phyloP scores from a whole-genome alignment of 2,888 invertebrate species.

The Drosophila limbata region DNA sequence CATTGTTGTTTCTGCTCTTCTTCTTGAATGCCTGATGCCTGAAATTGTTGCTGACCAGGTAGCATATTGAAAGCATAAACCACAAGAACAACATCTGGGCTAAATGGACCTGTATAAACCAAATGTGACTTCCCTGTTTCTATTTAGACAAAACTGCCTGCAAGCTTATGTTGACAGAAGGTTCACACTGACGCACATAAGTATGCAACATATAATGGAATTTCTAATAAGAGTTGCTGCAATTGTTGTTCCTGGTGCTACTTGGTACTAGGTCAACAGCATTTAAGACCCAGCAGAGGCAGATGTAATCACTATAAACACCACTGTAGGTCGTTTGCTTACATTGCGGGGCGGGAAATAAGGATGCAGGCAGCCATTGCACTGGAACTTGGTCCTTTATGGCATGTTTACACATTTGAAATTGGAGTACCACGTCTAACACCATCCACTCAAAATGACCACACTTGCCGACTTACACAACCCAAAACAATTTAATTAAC shows the following conservation, averaged over 20 bases:
- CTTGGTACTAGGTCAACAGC: slow-evolving; percentile 66
- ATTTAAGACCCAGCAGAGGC: slow-evolving; percentile 42
- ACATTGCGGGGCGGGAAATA: slow-evolving; percentile 24
- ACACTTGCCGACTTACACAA: slow-evolving; percentile 9
- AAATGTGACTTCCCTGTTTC: slow-evolving; percentile 37
- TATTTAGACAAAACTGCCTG: slow-evolving; percentile 56
- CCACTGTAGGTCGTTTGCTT: slow-evolving; percentile 54
- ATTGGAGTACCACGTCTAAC: background rate
- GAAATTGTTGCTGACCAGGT: slow-evolving; percentile 27
- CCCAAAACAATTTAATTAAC: slow-evolving; percentile 73
- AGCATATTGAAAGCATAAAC: slow-evolving; percentile 59
- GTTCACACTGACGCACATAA: slow-evolving; percentile 46
- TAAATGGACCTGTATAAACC: slow-evolving; percentile 50
- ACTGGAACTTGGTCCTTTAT: background rate
- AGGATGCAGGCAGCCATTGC: slow-evolving; percentile 6
- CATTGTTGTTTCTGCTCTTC: slow-evolving; percentile 56
- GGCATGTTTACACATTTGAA: slow-evolving; percentile 8
- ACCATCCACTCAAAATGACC: slow-evolving; percentile 19
- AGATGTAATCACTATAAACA: slow-evolving; percentile 56
- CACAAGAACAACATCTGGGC: slow-evolving; percentile 10
- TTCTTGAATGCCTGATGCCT: slow-evolving; percentile 50
- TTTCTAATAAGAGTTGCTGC: slow-evolving; percentile 69
- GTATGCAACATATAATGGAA: slow-evolving; percentile 74
- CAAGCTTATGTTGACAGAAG: slow-evolving; percentile 66
- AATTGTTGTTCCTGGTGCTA: slow-evolving; percentile 12